Conservation (phyloP, 2,797 vertebrate genomes). For the Aplochiton taeniatus region DNA sequence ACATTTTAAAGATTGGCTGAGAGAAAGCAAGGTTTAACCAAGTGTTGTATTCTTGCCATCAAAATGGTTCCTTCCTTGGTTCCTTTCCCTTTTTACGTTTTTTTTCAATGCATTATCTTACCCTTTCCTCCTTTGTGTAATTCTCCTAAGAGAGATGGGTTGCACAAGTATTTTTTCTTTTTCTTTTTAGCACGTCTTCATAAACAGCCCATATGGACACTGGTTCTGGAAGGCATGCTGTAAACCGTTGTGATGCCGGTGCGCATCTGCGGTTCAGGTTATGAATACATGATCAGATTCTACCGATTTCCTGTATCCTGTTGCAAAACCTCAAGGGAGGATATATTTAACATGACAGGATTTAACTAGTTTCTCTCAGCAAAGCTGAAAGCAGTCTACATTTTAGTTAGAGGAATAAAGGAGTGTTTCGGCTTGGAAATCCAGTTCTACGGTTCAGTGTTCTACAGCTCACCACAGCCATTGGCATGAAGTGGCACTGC, state of each 20-base stretch:
- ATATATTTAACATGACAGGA: slow-evolving; percentile 28
- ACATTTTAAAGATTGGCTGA: slow-evolving; percentile 21
- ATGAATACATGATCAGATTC: slow-evolving; percentile 53
- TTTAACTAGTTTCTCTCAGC: slow-evolving; percentile 35
- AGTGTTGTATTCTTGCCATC: slow-evolving; percentile 19
- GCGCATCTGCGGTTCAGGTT: slow-evolving; percentile 27
- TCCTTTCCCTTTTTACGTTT: no score
- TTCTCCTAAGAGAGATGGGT: slow-evolving; percentile 21
- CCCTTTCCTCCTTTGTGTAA: slow-evolving; percentile 24
- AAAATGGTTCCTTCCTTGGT: slow-evolving; percentile 45
- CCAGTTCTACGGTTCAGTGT: slow-evolving; percentile 42
- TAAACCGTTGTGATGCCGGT: slow-evolving; percentile 35
- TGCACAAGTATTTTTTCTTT: slow-evolving; percentile 3
- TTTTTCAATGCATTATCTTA: slow-evolving; percentile 11
- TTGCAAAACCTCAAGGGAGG: slow-evolving; percentile 37
- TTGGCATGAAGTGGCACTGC: slow-evolving; percentile 62
- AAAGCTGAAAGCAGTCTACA: slow-evolving; percentile 28
- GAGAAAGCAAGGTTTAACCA: slow-evolving; percentile 23
- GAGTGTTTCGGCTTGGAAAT: slow-evolving; percentile 34
- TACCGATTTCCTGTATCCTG: slow-evolving; percentile 53
- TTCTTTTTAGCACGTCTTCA: slow-evolving; percentile 14
- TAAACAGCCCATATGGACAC: slow-evolving; percentile 3
- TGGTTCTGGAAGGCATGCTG: slow-evolving; percentile 19
- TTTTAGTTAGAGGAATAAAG: slow-evolving; percentile 26
- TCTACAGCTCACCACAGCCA: slow-evolving; percentile 42